Evolutionary conservation across 2,888 invertebrate species (phyloP).

Genomic region (Hecatera dysodea): DNA sequence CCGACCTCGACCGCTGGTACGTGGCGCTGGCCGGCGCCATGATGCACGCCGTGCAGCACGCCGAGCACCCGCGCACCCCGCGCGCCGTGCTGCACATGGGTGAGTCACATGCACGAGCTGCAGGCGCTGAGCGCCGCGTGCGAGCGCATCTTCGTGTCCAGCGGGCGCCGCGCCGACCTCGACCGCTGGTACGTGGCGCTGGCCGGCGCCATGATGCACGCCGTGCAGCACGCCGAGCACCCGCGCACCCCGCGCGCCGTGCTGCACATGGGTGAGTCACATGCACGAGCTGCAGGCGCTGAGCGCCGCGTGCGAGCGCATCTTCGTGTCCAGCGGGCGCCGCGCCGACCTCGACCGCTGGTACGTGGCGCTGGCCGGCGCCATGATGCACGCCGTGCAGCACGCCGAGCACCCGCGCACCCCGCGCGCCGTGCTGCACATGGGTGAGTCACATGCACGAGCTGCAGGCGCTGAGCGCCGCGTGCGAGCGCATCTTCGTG

Average conservation of each 20-base stretch:
- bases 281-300: too few relatives aligned
- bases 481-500: too few relatives aligned
- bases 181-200: neutral
- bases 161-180: too few relatives aligned
- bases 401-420: neutral
- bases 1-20: too few relatives aligned
- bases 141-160: too few relatives aligned
- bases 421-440: slow-evolving; percentile 12
- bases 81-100: slow-evolving; percentile 79
- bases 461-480: too few relatives aligned
- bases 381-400: slow-evolving; percentile 93
- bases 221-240: slow-evolving; percentile 84
- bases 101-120: slow-evolving; percentile 45
- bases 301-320: too few relatives aligned
- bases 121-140: too few relatives aligned
- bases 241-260: slow-evolving; percentile 95
- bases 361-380: slow-evolving; percentile 95
- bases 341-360: slow-evolving; percentile 98
- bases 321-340: slow-evolving; percentile 88
- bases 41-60: slow-evolving; percentile 88
- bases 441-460: slow-evolving; percentile 61
- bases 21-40: neutral
- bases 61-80: slow-evolving; percentile 94
- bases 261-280: slow-evolving; percentile 80
- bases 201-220: neutral